Percentiles rank a stretch among this genome's conserved stretches.
These are phyloP conservation scores for Volucella inflata DNA, from an alignment of 2,888 invertebrate genomes.

Conservation along the genomic window DNA sequence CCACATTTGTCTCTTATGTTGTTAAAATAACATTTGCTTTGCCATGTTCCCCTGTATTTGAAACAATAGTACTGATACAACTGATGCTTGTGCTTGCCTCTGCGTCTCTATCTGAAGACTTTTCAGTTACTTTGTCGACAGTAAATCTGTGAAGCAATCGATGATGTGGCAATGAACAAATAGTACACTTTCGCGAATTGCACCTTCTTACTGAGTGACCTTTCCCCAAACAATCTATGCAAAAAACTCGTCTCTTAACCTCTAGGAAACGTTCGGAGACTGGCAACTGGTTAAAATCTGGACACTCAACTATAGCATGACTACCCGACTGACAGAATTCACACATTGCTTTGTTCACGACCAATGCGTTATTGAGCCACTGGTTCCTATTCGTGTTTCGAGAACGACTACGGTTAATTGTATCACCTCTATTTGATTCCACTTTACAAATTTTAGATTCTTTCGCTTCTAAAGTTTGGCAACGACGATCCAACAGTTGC, in stretches of 20 bases:
- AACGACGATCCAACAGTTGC: constrained; percentile 12
- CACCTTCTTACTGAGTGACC: constrained; percentile 26
- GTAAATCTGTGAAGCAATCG: constrained; percentile 12
- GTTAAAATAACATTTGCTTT: constrained; percentile 10
- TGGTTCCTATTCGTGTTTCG: not conserved
- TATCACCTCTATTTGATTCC: not conserved
- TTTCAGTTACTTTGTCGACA: not conserved
- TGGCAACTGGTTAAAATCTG: constrained; percentile 8
- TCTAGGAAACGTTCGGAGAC: constrained; percentile 16
- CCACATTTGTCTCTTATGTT: constrained; percentile 3
- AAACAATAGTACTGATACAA: not conserved
- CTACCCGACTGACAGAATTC: constrained; percentile 13
- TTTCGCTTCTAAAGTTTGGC: not conserved
- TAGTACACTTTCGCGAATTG: constrained; percentile 10
- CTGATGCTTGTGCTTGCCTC: not conserved
- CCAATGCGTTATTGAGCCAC: no score
- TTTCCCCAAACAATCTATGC: constrained; percentile 13
- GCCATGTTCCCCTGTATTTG: not conserved
- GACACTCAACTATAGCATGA: constrained; percentile 6
- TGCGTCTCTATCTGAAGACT: not conserved
- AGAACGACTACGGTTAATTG: not conserved
- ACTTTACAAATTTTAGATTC: not conserved
- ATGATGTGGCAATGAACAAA: constrained; percentile 14
- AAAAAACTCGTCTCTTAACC: constrained; percentile 9
- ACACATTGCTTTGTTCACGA: no score